Evolutionary conservation across 2,113 vertebrate species (phyloP), one percentile per base, ranked within the genome.

Genomic region (Polypterus bichir): DNA sequence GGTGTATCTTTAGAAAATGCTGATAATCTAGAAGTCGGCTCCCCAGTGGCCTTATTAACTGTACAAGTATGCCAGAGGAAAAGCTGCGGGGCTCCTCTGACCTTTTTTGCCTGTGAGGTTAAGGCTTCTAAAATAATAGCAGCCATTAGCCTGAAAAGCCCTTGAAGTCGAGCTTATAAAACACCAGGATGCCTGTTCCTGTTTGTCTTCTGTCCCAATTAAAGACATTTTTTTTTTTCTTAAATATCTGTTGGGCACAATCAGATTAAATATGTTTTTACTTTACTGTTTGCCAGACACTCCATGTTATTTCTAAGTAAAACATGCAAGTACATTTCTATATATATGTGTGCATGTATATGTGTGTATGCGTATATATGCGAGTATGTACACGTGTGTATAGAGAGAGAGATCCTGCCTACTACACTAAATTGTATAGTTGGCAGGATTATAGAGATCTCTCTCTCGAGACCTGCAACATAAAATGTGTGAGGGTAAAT

Each of bases 11-110:
- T 10, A 70, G 72, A 79, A 73, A 76, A 70, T 76, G 75, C 77
- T 70, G 70, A 79, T 82, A 74, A 81, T 77, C 71, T 73, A 70
- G 67, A 73, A 66, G 65, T 70, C 75, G 58, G 63, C 66, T 80
- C 67, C 66, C 72, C 71, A 73, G 64, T 71, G 70, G 75, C 70
- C 65, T 80, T 77, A 75, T 77, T 79, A 81, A 78, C 64, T 61
- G 65, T 62, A 46, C 63, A 70, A 75, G 62, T 69, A 72, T 73
- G 66, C 64, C 49, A 1, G 46, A 27, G 0, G 3, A 55, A 68
- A 74, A 71, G 27, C 71, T 66, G 68, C 66, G 62, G 71, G 70
- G 69, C 66, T 73, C 71, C 66, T 69, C 57, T 76, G 73, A 78
- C 73, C 77, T 76, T 58, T 58, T 27, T 27, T 79, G 64, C 67